Evolutionary conservation across 2,797 vertebrate species (phyloP).

Genomic region (Cossypha heuglini): DNA sequence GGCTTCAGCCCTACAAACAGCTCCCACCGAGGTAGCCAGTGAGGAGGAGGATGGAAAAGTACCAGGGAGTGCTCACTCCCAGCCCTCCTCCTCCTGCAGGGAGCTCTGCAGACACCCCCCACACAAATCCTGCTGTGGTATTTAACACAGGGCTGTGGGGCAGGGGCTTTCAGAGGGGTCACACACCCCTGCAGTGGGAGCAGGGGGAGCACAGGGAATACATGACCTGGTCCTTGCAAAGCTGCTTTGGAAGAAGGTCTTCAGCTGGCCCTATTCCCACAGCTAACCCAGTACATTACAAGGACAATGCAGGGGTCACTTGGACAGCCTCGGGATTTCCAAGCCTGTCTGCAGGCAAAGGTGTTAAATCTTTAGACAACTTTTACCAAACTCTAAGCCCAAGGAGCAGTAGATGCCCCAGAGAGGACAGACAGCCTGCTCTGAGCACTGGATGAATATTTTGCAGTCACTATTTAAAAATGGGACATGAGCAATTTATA

Average conservation of each 20-base stretch:
- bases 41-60: slow-evolving; percentile 34
- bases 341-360: background rate
- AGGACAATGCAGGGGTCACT: background rate
- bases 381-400: background rate
- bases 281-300: background rate
- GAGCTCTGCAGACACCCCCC: background rate
- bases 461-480: background rate
- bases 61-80: background rate
- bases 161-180: background rate
- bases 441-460: background rate
- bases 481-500: slow-evolving; percentile 12
- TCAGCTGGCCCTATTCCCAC: background rate
- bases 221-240: background rate
- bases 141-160: background rate
- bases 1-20: background rate
- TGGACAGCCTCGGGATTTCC: background rate
- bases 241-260: background rate
- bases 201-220: background rate
- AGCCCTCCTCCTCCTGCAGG: background rate
- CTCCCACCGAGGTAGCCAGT: background rate
- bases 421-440: background rate
- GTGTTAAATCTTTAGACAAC: background rate
- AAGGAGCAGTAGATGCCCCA: background rate
- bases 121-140: background rate
- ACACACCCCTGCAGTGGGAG: background rate